These are phyloP conservation scores for Spatulosminthurus flaviceps DNA, from an alignment of 2,888 invertebrate species.

Conservation along the genomic window DNA sequence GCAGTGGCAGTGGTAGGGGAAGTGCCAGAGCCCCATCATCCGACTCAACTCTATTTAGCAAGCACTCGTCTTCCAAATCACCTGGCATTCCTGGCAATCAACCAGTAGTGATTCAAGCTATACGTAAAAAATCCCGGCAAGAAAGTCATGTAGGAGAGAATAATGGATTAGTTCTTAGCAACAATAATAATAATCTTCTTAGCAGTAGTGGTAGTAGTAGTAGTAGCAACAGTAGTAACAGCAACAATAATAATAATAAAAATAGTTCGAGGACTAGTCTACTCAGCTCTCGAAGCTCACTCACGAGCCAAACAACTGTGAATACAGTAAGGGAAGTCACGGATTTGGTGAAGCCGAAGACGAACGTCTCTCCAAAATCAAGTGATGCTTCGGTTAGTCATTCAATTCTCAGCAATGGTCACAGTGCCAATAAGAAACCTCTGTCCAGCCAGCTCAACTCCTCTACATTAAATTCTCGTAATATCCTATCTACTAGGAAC, in stretches of 20 bases:
- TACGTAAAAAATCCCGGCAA: slow-evolving; percentile 64
- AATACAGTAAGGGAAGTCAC: slow-evolving; percentile 77
- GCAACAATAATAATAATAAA: slow-evolving; percentile 56
- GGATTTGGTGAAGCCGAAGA: slow-evolving; percentile 69
- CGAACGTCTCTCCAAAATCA: slow-evolving; percentile 64
- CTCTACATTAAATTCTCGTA: slow-evolving; percentile 13
- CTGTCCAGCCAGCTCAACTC: slow-evolving; percentile 4
- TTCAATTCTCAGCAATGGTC: slow-evolving; percentile 39
- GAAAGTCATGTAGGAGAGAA: slow-evolving; percentile 63
- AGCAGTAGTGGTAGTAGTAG: slow-evolving; percentile 53
- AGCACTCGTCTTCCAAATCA: slow-evolving; percentile 20
- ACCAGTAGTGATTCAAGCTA: slow-evolving; percentile 58
- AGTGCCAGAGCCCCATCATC: not conserved
- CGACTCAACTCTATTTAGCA: slow-evolving; percentile 20
- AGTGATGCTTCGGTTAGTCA: slow-evolving; percentile 64
- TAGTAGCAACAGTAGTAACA: slow-evolving; percentile 49
- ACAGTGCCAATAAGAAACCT: slow-evolving; percentile 32
- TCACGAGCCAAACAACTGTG: slow-evolving; percentile 81
- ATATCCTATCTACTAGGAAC: slow-evolving; percentile 39
- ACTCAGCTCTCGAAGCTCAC: slow-evolving; percentile 82
- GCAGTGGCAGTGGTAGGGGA: not conserved
- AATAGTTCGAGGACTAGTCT: slow-evolving; percentile 79
- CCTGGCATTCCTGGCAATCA: not conserved
- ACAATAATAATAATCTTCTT: slow-evolving; percentile 40
- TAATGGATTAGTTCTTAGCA: slow-evolving; percentile 37